Evolutionary conservation across 2,113 vertebrate species (phyloP), one percentile per base, ranked within the genome.

Genomic region (Calyptomena viridis): DNA sequence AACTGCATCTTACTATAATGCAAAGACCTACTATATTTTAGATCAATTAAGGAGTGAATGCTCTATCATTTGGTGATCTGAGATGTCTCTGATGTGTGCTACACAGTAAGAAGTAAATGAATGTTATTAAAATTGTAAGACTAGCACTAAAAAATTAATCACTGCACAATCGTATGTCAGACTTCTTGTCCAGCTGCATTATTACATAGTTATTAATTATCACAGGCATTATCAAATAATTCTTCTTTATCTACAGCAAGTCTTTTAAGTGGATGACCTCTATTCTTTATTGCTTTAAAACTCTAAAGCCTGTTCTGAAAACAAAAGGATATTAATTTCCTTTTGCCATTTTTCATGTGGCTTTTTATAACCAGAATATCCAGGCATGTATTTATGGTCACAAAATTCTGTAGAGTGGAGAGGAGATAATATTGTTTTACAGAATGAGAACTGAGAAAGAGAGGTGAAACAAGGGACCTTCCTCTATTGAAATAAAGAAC

Each of bases 91-190:
- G 31, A 46, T 84, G n/a, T 42, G 17, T 40, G 27, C n/a, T 87
- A 71, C 20, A 11, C 69, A 67, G 52, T 40, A 68, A 63, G 52
- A 89, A 90, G 28, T 44, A 86, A 84, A 93, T 75, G 3, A 68
- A 84, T 55, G 37, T 53, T 77, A 78, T 84, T 95, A 91, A 94
- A 89, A 89, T 91, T 71, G 69, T 56, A 95, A 75, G 21, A 23
- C 24, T 50, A 89, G 12, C 50, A 68, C 64, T 90, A 62, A 90
- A 84, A 90, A 84, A 59, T 88, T 49, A 85, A 81, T 68, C 20
- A 39, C 24, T 71, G 39, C 19, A 62, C 31, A 73, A 55, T 46
- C 25, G 15, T 67, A n/a, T 1, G 0, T 78, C 55, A 78, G 76
- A 69, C 46, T 79, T 76, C 73, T 93, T 77, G 50, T 59, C 35